Evolutionary conservation across 2,113 vertebrate species (phyloP), one percentile per base, ranked within the genome.

Genomic region (Cromileptes altivelis): DNA sequence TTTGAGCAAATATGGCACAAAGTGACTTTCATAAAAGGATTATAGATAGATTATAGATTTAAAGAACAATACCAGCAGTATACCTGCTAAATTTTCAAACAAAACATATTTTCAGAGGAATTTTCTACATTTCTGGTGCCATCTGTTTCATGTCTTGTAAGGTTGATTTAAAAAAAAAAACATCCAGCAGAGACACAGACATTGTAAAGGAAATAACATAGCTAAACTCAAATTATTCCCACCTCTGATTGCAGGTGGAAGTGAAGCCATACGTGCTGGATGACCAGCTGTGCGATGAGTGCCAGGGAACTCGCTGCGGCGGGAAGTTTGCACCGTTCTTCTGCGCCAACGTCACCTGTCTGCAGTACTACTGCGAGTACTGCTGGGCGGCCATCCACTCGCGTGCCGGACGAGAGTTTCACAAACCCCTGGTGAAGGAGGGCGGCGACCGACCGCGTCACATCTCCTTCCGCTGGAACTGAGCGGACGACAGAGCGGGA

Each of bases 281-380:
- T 84, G 98, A 99, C 96, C 98, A 99, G 96, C 97, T 99, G 94
- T 99, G 98, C 85, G 98, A 99, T 87, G 98, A 99, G 95, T 99
- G 98, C 96, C 98, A 99, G 96, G 98, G 98, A 89, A 98, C 98
- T 80, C 98, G 98, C 88, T 99, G 98, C 49, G 98, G 98, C 88
- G 98, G 98, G 27, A 99, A 99, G 92, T 99, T 99, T 77, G 98
- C 98, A 71, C 98, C 98, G 5, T 99, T 99, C 95, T 99, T 99
- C 97, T 99, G 98, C 95, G 98, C 98, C 94, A 99, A 99, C 45
- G 98, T 99, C 94, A 99, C 98, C 96, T 99, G 98, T 94, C 97
- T 99, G 95, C 98, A 99, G 97, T 99, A 99, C 96, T 99, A 99
- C 96, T 99, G 98, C 96, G 98, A 99, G 96, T 99, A 99, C 96